These are phyloP conservation scores for Lamellibrachia columna DNA, from an alignment of 2,888 invertebrate genomes.

Conservation along the genomic window DNA sequence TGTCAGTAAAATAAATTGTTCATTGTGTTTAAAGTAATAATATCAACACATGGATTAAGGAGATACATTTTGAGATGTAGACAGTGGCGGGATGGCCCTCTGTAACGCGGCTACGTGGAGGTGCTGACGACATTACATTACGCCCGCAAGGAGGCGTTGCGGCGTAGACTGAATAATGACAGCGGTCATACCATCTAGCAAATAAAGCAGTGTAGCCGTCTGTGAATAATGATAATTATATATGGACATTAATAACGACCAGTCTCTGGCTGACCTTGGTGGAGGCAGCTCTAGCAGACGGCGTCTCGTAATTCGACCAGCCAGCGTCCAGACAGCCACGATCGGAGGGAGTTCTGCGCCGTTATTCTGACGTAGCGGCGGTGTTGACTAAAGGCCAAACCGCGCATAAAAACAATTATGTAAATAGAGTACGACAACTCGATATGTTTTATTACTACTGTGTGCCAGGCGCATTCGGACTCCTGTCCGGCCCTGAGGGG, in stretches of 20 bases:
- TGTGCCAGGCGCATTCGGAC: not conserved
- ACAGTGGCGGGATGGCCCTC: too few relatives aligned
- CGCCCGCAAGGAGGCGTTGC: too few relatives aligned
- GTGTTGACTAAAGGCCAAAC: not conserved
- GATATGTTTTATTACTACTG: not conserved
- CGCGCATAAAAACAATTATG: not conserved
- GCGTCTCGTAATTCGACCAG: not conserved
- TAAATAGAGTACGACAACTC: not conserved
- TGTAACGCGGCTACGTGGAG: too few relatives aligned
- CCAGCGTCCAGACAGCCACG: not conserved
- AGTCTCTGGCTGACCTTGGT: not conserved
- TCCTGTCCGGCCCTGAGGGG: not conserved
- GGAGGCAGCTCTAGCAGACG: not conserved
- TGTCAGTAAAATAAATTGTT: too few relatives aligned
- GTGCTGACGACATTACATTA: too few relatives aligned
- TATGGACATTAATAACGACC: constrained; percentile 5
- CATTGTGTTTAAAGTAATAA: too few relatives aligned
- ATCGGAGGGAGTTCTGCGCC: not conserved
- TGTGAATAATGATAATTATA: not conserved
- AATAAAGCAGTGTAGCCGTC: not conserved
- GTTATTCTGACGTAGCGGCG: not conserved
- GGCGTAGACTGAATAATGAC: too few relatives aligned
- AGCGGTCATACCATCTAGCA: not conserved
- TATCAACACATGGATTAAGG: too few relatives aligned
- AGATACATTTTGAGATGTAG: too few relatives aligned